Base-by-base conservation (phyloP, 2,888 invertebrate genomes). In the Xylota sylvarum region DNA sequence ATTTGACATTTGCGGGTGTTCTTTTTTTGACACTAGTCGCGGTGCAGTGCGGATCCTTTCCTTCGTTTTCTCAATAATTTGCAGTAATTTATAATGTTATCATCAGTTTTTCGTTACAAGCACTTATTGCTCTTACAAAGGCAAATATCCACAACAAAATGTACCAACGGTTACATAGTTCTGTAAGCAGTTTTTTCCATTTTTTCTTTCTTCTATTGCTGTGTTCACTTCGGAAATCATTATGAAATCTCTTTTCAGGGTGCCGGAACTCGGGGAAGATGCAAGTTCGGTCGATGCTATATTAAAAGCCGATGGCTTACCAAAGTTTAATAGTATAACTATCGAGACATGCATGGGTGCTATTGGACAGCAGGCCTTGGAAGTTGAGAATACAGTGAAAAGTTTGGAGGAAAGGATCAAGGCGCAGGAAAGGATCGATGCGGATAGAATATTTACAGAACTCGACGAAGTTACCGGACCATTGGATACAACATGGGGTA, bases 201-300 rank as follows among this genome's bases (percentile, higher is more conserved):
- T 30, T 14, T 17, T 40, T 23, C 23, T 23, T 27, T 50, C 32
- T 10, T 6, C 19, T 23, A 7, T 64, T n/a, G 43, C 50, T 4
- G n/a, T 55, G 1, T n/a, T 27, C 56, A 56, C 23, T 67, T 32
- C 2, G 58, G 14, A 43, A 46, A 32, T 55, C 40, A 62, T 83
- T 84, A 73, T 80, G 74, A 82, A 70, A 80, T 50, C 40, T 40
- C 10, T 58, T 92, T 93, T 79, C 92, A 96, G 96, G 87, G 95
- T 97, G 87, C 97, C 96, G 79, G 96, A 97, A 94, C 96, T 97
- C 82, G 96, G 96, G 2, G 97, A 96, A 91, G 97, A 98, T 93
- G 93, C 95, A 14, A 94, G 95, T 9, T 96, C 96, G 67, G 95
- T 96, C 89, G 96, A 96, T 92, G 94, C 95, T 3, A 92, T 98